These are phyloP conservation scores for Todiramphus chloris DNA, from an alignment of 2,113 vertebrate genomes.

Conservation along the genomic window DNA sequence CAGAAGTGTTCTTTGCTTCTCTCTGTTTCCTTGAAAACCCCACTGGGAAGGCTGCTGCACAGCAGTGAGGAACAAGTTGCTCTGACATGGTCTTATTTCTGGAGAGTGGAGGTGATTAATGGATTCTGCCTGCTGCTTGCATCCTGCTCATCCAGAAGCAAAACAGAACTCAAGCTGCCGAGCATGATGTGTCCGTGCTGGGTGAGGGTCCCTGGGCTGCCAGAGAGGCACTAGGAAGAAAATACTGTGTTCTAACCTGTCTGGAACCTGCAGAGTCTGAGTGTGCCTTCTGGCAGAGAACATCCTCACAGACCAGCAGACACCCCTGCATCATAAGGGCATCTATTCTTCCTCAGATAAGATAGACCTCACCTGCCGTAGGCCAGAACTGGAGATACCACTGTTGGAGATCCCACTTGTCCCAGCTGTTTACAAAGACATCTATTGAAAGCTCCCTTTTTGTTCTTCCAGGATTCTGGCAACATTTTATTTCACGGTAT, in stretches of 20 bases:
- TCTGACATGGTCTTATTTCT: background rate
- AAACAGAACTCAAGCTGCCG: background rate
- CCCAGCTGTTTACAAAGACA: background rate
- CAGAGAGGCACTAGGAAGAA: background rate
- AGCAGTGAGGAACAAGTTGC: background rate
- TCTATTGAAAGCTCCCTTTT: background rate
- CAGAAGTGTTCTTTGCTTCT: background rate
- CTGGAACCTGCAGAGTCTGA: background rate
- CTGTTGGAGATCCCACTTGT: background rate
- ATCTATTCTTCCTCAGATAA: background rate
- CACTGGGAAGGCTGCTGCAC: background rate
- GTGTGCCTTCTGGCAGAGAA: background rate
- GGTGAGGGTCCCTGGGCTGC: background rate
- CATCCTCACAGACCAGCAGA: background rate
- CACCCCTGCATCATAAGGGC: accelerated
- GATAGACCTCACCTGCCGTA: background rate
- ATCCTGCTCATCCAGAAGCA: background rate
- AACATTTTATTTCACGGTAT: background rate
- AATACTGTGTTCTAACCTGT: accelerated
- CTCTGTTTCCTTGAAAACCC: background rate
- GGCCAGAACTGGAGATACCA: background rate
- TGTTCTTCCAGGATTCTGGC: background rate
- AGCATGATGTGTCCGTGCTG: accelerated
- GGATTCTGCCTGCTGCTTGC: background rate
- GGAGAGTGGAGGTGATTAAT: background rate